A percentile compares a stretch with the other conserved stretches of the same genome.
Evolutionary conservation across 2,888 invertebrate genomes (phyloP).

Genomic region (Parascotia fuliginaria): DNA sequence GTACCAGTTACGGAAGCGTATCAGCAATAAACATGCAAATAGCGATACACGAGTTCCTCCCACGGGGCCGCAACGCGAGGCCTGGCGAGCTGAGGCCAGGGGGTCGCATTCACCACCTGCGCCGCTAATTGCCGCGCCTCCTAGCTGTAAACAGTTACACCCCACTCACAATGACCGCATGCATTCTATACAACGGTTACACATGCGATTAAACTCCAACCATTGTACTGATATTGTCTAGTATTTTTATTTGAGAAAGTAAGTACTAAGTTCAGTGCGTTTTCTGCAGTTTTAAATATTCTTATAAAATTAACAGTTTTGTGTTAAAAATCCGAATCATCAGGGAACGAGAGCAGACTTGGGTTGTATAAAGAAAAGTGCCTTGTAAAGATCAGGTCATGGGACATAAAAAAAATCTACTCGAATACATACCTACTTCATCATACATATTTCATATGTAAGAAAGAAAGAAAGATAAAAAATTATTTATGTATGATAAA

Average conservation of each 20-base stretch:
- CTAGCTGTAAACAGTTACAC: slow-evolving; percentile 74
- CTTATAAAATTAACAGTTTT: too few relatives aligned
- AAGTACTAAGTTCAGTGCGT: too few relatives aligned
- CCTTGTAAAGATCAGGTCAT: too few relatives aligned
- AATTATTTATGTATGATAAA: too few relatives aligned
- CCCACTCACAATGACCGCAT: slow-evolving; percentile 64
- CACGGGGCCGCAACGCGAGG: slow-evolving; percentile 22
- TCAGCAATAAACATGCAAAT: slow-evolving; percentile 71
- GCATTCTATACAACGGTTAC: slow-evolving; percentile 43
- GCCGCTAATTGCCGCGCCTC: slow-evolving; percentile 81
- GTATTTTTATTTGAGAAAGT: background rate
- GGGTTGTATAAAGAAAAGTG: too few relatives aligned
- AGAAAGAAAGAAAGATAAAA: too few relatives aligned
- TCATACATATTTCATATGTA: too few relatives aligned
- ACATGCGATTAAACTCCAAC: slow-evolving; percentile 3
- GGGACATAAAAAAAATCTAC: too few relatives aligned
- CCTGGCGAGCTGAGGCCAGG: slow-evolving; percentile 58
- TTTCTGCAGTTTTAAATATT: too few relatives aligned
- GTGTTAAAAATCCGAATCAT: too few relatives aligned
- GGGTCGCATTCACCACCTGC: slow-evolving; percentile 80
- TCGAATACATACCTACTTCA: too few relatives aligned
- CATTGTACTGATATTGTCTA: slow-evolving; percentile 1
- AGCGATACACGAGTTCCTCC: slow-evolving; percentile 52
- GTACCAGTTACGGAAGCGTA: slow-evolving; percentile 60
- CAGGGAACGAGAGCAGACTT: too few relatives aligned